Evolutionary conservation across 2,113 vertebrate species (phyloP).

Genomic region (Pangasianodon hypophthalmus): DNA sequence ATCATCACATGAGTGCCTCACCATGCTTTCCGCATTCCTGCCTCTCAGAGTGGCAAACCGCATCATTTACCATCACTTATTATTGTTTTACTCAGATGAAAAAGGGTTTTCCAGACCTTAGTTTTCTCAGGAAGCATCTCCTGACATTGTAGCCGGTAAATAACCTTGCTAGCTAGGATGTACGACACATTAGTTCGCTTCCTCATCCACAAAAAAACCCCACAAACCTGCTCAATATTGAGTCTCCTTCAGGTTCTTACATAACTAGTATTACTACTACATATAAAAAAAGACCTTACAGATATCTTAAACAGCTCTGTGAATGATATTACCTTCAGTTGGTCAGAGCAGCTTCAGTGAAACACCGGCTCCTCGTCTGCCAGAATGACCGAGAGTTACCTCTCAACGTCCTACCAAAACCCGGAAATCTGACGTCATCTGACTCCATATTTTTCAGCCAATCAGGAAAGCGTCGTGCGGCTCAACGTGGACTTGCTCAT

Average conservation of each 20-base stretch:
- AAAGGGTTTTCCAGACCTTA: background rate
- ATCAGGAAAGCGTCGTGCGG: constrained; percentile 51
- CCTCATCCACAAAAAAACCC: background rate
- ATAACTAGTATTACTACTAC: background rate
- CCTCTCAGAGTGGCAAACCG: background rate
- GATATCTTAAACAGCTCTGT: background rate
- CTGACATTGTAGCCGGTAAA: background rate
- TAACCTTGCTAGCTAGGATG: background rate
- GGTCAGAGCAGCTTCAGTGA: background rate
- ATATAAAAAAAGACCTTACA: too few relatives aligned
- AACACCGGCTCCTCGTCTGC: background rate
- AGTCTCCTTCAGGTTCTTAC: background rate
- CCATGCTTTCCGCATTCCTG: background rate
- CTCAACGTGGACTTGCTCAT: background rate
- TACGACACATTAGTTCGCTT: background rate
- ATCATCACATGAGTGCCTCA: background rate
- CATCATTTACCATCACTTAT: background rate
- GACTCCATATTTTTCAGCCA: constrained; percentile 77
- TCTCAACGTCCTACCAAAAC: constrained; percentile 51
- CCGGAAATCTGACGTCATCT: constrained; percentile 77
- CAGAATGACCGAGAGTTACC: constrained; percentile 78
- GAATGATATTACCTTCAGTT: background rate
- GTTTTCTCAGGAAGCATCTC: background rate
- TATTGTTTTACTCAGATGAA: background rate
- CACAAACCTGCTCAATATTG: background rate